A percentile compares a stretch with the other conserved stretches of the same genome.
These are phyloP conservation scores for Tragelaphus scriptus DNA, from an alignment of 2,113 vertebrate genomes.

Conservation along the genomic window DNA sequence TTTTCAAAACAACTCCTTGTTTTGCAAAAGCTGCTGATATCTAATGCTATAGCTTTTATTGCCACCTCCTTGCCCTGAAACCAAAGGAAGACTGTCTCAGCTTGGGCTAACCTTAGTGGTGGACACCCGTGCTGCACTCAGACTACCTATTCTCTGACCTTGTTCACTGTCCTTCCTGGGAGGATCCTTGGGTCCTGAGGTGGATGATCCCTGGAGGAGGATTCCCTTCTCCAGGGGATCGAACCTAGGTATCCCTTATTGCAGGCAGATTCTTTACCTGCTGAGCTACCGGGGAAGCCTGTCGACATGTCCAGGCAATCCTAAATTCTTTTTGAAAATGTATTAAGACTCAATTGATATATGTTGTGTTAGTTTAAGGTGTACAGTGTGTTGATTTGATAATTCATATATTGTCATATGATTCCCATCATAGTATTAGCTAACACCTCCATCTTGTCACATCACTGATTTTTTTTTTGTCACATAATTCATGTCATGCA, in stretches of 20 bases:
- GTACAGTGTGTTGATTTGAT: not conserved
- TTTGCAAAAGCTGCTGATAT: not conserved
- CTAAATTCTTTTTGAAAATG: not conserved
- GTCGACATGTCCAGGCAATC: not conserved
- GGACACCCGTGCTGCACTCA: not conserved
- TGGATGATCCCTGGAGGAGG: not conserved
- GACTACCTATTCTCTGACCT: not conserved
- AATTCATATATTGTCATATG: not conserved
- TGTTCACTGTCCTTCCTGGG: not conserved
- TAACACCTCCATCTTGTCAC: not conserved
- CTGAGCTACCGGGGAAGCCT: not conserved
- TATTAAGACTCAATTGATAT: not conserved
- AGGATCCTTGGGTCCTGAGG: not conserved
- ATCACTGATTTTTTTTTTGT: not conserved
- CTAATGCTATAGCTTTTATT: not conserved
- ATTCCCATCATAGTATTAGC: not conserved
- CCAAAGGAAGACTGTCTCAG: not conserved
- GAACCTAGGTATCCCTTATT: not conserved
- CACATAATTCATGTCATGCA: not conserved
- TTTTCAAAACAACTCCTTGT: not conserved
- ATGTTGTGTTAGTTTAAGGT: not conserved
- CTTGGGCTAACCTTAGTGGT: not conserved
- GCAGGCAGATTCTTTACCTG: not conserved
- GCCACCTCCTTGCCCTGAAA: not conserved
- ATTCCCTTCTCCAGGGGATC: not conserved